Base-by-base conservation (phyloP, 1,140 invertebrate species). In the Oscheius sp. region DNA sequence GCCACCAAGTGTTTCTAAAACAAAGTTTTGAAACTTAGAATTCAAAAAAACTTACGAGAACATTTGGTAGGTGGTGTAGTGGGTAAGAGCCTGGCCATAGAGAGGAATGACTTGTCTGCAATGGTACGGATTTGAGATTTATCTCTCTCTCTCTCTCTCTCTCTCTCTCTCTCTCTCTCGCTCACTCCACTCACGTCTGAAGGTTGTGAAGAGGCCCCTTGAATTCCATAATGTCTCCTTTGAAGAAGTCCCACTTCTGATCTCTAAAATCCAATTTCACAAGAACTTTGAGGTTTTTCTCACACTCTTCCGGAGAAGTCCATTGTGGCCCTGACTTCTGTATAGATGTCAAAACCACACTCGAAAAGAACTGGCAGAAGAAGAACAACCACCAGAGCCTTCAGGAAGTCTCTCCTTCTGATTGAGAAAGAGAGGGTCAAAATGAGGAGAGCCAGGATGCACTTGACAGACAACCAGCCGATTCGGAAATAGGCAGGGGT, bases 311-410 rank as follows among this genome's bases (percentile, higher is more conserved):
- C 67, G 2, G 36, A 68, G 15, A 36, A 34, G 10, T 49, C 67
- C 1, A 26, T 45, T 13, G 34, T 59, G 3, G 67, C 52, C 3
- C 55, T 32, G 3, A 68, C 61, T n/a, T 68, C 67, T 10, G 67
- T 68, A 55, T 58, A 68, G 15, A 68, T 42, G 35, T 68, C 67
- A 13, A 68, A 68, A 20, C 67, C 67, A 42, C 49, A n/a, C 61
- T 68, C 67, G 23, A 68, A 36, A 20, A 68, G 55, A 1, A 68
- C 34, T 15, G 67, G 67, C 3, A 68, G 29, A 2, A 68, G 34
- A 3, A 68, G 32, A 23, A 68, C 38, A 18, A 68, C n/a, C 3
- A 68, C 67, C 18, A 68, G 61, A 26, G 26, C 35, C 15, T 68
- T 68, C 34, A 68, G 29, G 35, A 68, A 68, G 36, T 68, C 67